Conservation (phyloP, 2,797 vertebrate species). For the Gallinago stenura region DNA sequence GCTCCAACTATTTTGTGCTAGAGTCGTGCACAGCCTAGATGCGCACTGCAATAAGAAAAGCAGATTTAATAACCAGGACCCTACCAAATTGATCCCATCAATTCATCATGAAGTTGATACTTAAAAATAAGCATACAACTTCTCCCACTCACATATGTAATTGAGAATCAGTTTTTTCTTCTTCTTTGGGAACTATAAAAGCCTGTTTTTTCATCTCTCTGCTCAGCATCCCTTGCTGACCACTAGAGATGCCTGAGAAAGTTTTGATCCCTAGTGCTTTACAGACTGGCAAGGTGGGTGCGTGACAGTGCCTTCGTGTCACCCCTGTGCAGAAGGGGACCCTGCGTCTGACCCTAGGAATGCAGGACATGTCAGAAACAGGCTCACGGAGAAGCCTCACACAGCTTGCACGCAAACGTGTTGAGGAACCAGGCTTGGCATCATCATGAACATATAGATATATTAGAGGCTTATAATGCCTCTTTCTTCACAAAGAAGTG, state of each 20-base stretch:
- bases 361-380: neutral
- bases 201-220: neutral
- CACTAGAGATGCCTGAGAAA: neutral
- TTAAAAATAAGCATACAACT: neutral
- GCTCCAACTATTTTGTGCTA: neutral
- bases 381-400: neutral
- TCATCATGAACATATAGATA: neutral
- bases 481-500: neutral
- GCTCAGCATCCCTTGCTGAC: neutral
- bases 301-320: accelerated
- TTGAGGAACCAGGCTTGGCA: neutral
- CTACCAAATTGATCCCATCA: neutral
- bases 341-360: accelerated
- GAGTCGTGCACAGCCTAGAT: neutral
- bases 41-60: neutral
- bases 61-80: neutral
- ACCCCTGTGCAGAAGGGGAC: neutral
- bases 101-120: neutral
- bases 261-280: neutral
- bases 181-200: neutral
- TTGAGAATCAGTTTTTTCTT: neutral
- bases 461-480: neutral
- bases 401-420: accelerated
- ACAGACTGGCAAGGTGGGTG: neutral
- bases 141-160: neutral